phyloP scores from a whole-genome alignment of 2,797 vertebrate genomes.

The Macropus fuliginosus region DNA sequence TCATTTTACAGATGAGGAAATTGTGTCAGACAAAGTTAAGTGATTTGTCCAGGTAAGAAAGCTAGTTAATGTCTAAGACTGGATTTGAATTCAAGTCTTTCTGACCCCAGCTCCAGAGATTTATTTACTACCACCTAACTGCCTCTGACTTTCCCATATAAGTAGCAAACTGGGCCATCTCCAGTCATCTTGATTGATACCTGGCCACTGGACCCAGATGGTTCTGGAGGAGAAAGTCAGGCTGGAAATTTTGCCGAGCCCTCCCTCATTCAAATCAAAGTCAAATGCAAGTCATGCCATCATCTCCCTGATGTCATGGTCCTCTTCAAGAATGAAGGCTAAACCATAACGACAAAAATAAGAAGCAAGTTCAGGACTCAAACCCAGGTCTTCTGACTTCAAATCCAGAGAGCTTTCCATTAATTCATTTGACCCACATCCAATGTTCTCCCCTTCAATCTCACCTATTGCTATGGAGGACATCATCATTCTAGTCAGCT shows the following conservation, averaged over 20 bases:
- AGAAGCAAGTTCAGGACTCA: neutral
- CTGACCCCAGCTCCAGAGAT: neutral
- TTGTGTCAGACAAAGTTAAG: neutral
- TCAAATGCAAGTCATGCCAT: no score
- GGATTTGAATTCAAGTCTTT: neutral
- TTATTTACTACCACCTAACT: neutral
- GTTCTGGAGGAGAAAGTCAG: no score
- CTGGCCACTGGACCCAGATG: no score
- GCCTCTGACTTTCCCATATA: neutral
- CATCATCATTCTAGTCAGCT: neutral
- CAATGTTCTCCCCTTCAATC: neutral
- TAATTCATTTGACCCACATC: neutral
- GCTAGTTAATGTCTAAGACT: neutral
- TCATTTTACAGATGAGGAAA: neutral
- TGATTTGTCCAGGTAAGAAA: neutral
- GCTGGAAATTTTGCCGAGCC: no score
- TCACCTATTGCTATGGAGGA: neutral
- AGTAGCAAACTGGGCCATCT: neutral
- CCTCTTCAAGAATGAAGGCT: no score
- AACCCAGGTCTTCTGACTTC: neutral
- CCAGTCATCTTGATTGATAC: no score
- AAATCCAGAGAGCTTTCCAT: neutral
- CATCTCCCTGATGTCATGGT: no score
- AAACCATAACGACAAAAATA: neutral
- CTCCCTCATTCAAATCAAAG: no score